These are phyloP conservation scores for Hydrolagus colliei DNA, from an alignment of 2,797 vertebrate genomes.

Conservation along the genomic window DNA sequence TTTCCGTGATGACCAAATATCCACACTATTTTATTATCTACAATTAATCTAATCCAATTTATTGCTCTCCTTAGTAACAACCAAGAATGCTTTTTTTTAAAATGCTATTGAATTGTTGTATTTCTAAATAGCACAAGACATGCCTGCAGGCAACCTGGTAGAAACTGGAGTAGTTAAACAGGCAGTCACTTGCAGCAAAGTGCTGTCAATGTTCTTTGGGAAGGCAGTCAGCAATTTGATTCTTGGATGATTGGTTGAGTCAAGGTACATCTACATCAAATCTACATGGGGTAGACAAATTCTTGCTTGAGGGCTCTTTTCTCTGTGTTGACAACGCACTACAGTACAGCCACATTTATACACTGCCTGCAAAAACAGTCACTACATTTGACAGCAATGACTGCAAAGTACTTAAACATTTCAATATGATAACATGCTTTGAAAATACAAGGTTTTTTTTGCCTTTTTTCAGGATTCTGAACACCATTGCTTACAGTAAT, in stretches of 20 bases:
- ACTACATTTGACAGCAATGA: too few species aligned
- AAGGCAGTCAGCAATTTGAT: not conserved
- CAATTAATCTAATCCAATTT: not conserved
- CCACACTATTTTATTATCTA: too few species aligned
- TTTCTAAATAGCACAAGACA: not conserved
- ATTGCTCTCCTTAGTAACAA: too few species aligned
- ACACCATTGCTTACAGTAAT: not conserved
- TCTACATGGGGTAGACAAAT: not conserved
- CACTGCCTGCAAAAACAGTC: too few species aligned
- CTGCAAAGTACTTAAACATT: too few species aligned
- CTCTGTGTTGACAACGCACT: not conserved
- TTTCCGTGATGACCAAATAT: too few species aligned
- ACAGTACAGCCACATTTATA: not conserved
- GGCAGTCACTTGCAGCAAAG: not conserved
- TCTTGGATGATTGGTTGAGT: not conserved
- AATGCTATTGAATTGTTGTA: not conserved
- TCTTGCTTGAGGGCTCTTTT: not conserved
- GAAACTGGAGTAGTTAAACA: not conserved
- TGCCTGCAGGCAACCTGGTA: not conserved
- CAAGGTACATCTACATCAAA: not conserved
- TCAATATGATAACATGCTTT: too few species aligned
- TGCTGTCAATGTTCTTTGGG: not conserved
- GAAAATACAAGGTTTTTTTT: too few species aligned
- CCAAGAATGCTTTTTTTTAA: not conserved
- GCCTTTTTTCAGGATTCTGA: not conserved